Evolutionary conservation across 1,140 invertebrate genomes (phyloP).

Genomic region (Mamestra configurata): DNA sequence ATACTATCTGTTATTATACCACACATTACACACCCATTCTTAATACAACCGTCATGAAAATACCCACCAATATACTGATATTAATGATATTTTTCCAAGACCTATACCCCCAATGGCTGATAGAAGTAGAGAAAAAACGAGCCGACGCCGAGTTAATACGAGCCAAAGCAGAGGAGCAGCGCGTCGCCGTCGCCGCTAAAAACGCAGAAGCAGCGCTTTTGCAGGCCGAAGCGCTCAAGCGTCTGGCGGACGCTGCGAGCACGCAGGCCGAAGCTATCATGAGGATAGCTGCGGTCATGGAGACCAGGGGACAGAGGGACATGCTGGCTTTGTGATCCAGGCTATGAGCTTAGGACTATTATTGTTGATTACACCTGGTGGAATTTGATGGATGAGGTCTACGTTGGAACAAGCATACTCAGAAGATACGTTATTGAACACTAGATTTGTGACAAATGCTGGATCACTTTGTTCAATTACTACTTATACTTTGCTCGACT

Average conservation of each 20-base stretch:
- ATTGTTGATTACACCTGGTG: too few relatives aligned
- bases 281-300: constrained; percentile 67
- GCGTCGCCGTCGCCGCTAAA: constrained; percentile 61
- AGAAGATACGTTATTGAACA: too few relatives aligned
- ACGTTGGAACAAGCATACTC: not conserved
- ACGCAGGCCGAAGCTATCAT: constrained; percentile 68
- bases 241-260: constrained; percentile 66
- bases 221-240: constrained; percentile 70
- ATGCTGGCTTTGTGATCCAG: constrained; percentile 60
- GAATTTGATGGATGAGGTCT: too few relatives aligned
- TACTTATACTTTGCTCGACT: too few relatives aligned
- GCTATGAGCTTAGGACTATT: not conserved
- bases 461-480: too few relatives aligned
- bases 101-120: constrained; percentile 77
- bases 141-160: constrained; percentile 71
- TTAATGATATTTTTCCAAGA: constrained; percentile 56
- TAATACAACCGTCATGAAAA: too few relatives aligned
- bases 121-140: constrained; percentile 75
- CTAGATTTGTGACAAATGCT: too few relatives aligned
- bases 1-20: too few relatives aligned
- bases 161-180: constrained; percentile 72
- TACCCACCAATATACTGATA: too few relatives aligned
- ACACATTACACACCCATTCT: too few relatives aligned
- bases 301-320: constrained; percentile 56
- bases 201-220: constrained; percentile 68